phyloP scores from a whole-genome alignment of 1,140 invertebrate species.

The Drosophila saltans region DNA sequence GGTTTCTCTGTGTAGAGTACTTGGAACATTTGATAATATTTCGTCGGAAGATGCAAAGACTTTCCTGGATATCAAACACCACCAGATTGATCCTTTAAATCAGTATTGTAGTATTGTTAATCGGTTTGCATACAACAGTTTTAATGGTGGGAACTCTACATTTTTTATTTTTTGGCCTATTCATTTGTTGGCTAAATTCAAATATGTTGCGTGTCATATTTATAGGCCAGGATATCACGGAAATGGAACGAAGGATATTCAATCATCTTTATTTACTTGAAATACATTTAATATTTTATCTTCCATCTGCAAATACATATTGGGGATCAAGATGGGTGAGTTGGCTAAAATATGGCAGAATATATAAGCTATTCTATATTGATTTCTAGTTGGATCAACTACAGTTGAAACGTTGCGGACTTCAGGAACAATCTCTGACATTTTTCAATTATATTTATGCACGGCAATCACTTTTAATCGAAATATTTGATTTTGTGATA shows the following conservation, averaged over 20 bases:
- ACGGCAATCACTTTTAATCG: not conserved
- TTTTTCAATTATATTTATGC: not conserved
- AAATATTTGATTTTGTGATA: not conserved
- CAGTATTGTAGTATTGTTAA: not conserved
- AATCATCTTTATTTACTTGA: not conserved
- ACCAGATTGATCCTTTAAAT: not conserved
- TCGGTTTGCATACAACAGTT: too few species aligned
- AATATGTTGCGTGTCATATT: not conserved
- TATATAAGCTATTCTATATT: too few species aligned
- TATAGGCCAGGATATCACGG: not conserved
- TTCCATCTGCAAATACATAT: not conserved
- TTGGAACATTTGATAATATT: not conserved
- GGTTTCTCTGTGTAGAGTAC: not conserved
- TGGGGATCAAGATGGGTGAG: not conserved
- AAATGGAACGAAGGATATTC: not conserved
- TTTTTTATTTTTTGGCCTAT: not conserved
- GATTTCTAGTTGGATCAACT: not conserved
- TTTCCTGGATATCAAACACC: not conserved
- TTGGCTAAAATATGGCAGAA: not conserved
- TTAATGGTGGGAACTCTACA: too few species aligned
- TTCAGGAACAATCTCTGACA: not conserved
- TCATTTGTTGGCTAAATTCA: not conserved
- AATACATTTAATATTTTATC: not conserved
- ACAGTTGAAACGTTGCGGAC: not conserved
- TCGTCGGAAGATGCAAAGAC: not conserved